These are phyloP conservation scores for Delia radicum DNA, from an alignment of 1,140 invertebrate species.

Conservation along the genomic window DNA sequence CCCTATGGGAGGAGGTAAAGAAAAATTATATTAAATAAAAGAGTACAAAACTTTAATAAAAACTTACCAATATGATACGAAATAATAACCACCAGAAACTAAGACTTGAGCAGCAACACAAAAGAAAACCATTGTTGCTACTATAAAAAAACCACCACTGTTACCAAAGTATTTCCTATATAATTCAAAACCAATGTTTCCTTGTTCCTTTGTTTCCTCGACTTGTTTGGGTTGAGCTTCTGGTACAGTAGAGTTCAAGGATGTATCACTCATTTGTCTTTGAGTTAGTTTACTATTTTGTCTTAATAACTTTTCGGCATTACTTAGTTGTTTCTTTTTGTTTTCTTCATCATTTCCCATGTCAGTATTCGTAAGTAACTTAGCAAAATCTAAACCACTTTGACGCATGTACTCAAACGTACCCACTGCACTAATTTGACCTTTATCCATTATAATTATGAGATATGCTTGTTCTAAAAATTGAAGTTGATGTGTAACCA, in stretches of 20 bases:
- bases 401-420: constrained; percentile 65
- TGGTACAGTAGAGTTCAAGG: constrained; percentile 60
- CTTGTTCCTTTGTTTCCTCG: constrained; percentile 60
- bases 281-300: constrained; percentile 43
- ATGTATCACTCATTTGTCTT: constrained; percentile 55
- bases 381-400: constrained; percentile 66
- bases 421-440: constrained; percentile 62
- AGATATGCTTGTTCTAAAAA: constrained; percentile 76
- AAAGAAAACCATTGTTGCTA: constrained; percentile 53
- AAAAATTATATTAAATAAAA: not conserved
- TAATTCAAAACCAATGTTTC: constrained; percentile 61
- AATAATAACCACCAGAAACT: constrained; percentile 68
- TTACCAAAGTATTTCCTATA: constrained; percentile 66
- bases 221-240: constrained; percentile 55
- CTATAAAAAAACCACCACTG: constrained; percentile 58
- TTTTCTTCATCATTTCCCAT: constrained; percentile 54
- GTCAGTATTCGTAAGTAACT: constrained; percentile 60
- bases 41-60: no score
- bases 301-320: constrained; percentile 31
- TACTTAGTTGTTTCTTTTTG: constrained; percentile 34
- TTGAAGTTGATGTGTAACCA: constrained; percentile 87
- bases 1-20: constrained; percentile 27
- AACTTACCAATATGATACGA: constrained; percentile 67
- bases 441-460: constrained; percentile 66
- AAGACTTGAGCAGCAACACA: constrained; percentile 64